Evolutionary conservation across 2,797 vertebrate species (phyloP).

Genomic region (Pangasius sanitwongsei): DNA sequence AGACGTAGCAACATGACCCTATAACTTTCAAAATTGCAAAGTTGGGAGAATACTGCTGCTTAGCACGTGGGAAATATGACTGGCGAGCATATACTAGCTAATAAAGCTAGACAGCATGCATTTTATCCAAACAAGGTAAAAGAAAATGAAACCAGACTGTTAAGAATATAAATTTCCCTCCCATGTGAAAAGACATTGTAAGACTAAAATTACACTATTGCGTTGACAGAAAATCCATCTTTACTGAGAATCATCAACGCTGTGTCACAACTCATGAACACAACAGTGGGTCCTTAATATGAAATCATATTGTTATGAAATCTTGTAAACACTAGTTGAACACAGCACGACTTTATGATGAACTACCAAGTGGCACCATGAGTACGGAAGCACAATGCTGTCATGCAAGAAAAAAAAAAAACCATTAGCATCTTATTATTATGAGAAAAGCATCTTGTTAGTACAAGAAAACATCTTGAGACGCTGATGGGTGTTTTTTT

Average conservation of each 20-base stretch:
- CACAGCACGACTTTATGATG: constrained; percentile 5
- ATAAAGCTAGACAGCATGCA: not conserved
- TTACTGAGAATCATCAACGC: constrained; percentile 8
- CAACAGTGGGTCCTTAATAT: not conserved
- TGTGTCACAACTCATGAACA: not conserved
- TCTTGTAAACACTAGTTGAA: not conserved
- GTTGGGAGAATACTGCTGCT: not conserved
- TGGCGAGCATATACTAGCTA: not conserved
- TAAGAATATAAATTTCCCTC: not conserved
- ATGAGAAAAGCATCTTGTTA: not conserved
- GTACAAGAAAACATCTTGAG: not conserved
- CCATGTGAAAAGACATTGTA: not conserved
- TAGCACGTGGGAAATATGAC: not conserved
- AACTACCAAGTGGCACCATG: constrained; percentile 3
- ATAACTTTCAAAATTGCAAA: not conserved
- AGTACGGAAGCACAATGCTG: not conserved
- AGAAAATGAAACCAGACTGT: not conserved
- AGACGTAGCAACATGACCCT: not conserved
- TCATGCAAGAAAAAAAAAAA: not conserved
- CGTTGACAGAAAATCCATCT: not conserved
- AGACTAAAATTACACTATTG: not conserved
- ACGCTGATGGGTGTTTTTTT: constrained; percentile 1
- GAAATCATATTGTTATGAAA: not conserved
- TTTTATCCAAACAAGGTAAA: not conserved
- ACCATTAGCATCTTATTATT: not conserved